Evolutionary conservation across 2,888 invertebrate species (phyloP).

Genomic region (Ectobius pallidus): DNA sequence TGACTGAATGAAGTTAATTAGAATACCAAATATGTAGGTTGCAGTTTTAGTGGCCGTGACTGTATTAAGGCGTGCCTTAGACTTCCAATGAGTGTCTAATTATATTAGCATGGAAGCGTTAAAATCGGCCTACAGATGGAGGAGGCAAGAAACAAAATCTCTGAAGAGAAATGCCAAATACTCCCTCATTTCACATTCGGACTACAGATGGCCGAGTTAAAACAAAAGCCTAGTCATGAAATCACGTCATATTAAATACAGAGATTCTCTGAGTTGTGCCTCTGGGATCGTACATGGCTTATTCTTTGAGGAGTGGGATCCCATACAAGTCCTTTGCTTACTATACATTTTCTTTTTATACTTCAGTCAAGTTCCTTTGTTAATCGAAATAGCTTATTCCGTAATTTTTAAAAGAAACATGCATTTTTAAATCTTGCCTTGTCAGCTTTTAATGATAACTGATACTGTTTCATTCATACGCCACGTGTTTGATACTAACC

Average conservation of each 20-base stretch:
- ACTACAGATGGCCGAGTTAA: background rate
- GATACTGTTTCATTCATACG: no score
- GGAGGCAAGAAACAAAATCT: background rate
- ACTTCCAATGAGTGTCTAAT: constrained; percentile 8
- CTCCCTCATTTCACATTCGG: background rate
- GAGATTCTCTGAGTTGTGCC: background rate
- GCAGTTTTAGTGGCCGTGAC: background rate
- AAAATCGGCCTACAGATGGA: background rate
- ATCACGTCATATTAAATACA: background rate
- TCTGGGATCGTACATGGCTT: background rate
- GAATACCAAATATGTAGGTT: no score
- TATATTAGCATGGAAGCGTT: constrained; percentile 2
- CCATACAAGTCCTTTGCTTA: no score
- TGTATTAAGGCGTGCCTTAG: background rate
- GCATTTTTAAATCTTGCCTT: no score
- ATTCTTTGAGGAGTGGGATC: no score
- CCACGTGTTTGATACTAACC: no score
- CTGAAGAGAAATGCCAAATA: background rate
- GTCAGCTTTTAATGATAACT: no score
- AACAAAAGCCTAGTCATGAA: background rate
- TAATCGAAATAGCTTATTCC: no score
- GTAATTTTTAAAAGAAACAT: no score
- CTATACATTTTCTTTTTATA: no score
- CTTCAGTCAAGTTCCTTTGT: no score
- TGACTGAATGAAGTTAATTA: no score